These are phyloP conservation scores for Hirudo medicinalis DNA, from an alignment of 1,140 invertebrate genomes.

Conservation along the genomic window DNA sequence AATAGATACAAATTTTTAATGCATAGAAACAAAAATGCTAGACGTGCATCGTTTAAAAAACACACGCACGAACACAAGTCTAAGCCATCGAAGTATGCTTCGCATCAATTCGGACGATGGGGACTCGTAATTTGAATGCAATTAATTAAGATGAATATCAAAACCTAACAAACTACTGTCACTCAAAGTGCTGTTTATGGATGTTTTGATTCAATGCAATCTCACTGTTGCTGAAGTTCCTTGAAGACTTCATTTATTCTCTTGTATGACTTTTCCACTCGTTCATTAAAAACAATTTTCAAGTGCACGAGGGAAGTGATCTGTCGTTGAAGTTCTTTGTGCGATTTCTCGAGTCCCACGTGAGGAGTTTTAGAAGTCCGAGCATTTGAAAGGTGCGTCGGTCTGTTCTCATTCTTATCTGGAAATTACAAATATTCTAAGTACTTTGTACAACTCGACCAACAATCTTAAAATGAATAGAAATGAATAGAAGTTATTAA, in stretches of 20 bases:
- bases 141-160: no score
- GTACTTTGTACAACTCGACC: no score
- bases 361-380: conserved; percentile 17
- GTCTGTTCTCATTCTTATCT: no score
- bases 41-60: not conserved
- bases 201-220: no score
- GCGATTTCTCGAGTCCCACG: conserved; percentile 34
- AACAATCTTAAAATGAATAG: no score
- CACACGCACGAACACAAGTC: not conserved
- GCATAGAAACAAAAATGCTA: no score
- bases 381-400: not conserved
- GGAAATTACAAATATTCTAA: no score
- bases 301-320: conserved; percentile 32
- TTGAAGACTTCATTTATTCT: conserved; percentile 34
- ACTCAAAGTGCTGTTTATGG: no score
- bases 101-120: no score
- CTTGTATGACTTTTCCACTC: conserved; percentile 32
- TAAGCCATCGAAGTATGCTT: not conserved
- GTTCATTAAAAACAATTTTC: conserved; percentile 28
- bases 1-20: not conserved
- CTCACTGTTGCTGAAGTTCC: conserved; percentile 31
- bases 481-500: no score
- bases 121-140: no score
- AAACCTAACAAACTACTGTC: no score
- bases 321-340: conserved; percentile 35